phyloP scores from a whole-genome alignment of 2,113 vertebrate genomes.

The Paramormyrops kingsleyae region DNA sequence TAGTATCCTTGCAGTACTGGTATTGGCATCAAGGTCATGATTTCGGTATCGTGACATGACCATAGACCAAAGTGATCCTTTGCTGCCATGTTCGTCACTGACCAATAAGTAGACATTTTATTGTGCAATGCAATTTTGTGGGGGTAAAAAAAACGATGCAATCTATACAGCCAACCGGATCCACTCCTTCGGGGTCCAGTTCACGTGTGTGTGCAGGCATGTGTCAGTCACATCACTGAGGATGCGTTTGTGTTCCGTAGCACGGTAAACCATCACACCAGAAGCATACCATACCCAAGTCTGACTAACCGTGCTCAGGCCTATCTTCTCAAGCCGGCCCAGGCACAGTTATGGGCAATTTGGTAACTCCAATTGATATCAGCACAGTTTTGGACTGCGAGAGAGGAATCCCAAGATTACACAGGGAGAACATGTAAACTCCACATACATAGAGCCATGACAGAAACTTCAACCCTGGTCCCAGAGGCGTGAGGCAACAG shows the following conservation, averaged over 20 bases:
- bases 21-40: background rate
- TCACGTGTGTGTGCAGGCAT: background rate
- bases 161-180: background rate
- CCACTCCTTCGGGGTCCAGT: background rate
- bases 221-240: background rate
- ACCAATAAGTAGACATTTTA: background rate
- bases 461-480: too few relatives aligned
- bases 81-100: background rate
- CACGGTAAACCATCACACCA: background rate
- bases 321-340: background rate
- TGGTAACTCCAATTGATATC: too few relatives aligned
- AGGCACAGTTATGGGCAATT: background rate
- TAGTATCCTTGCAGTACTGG: background rate
- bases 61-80: background rate
- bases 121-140: background rate
- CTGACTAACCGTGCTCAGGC: background rate
- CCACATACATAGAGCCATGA: too few relatives aligned
- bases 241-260: background rate
- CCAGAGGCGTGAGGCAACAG: too few relatives aligned
- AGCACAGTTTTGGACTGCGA: too few relatives aligned
- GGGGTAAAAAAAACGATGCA: background rate
- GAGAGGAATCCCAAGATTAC: too few relatives aligned
- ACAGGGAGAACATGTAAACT: too few relatives aligned
- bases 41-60: background rate
- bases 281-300: background rate